phyloP scores from a whole-genome alignment of 2,113 vertebrate genomes.

The Pongo pygmaeus region DNA sequence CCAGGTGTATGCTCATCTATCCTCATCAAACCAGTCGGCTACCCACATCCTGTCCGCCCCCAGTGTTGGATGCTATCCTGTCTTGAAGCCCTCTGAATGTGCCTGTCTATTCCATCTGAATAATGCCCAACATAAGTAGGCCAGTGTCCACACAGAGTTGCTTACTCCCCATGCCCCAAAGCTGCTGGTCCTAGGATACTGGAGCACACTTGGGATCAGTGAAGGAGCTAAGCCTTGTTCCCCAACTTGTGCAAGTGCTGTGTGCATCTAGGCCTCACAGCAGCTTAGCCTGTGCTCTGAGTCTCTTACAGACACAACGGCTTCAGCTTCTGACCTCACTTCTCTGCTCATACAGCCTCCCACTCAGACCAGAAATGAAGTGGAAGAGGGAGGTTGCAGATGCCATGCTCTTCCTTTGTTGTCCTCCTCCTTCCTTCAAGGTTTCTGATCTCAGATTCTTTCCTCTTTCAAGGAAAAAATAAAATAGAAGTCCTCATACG shows the following conservation, averaged over 20 bases:
- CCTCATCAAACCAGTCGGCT: background rate
- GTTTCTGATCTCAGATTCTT: background rate
- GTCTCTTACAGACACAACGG: rapidly evolving
- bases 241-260: rapidly evolving
- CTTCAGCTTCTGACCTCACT: background rate
- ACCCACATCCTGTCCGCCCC: rapidly evolving
- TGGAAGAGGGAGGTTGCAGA: too few species aligned
- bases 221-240: background rate
- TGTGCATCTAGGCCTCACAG: background rate
- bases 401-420: background rate
- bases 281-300: background rate
- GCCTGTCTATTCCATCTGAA: background rate
- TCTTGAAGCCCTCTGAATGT: background rate
- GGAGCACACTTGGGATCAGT: background rate
- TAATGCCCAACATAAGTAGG: background rate
- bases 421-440: background rate
- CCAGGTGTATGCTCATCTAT: background rate
- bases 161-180: background rate
- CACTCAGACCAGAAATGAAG: background rate
- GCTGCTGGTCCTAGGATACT: background rate
- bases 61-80: background rate
- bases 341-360: background rate
- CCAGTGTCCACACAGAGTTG: background rate
- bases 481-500: background rate
- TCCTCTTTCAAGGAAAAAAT: background rate